Evolutionary conservation across 2,888 invertebrate species (phyloP).

Genomic region (Ypsolopha scabrella): DNA sequence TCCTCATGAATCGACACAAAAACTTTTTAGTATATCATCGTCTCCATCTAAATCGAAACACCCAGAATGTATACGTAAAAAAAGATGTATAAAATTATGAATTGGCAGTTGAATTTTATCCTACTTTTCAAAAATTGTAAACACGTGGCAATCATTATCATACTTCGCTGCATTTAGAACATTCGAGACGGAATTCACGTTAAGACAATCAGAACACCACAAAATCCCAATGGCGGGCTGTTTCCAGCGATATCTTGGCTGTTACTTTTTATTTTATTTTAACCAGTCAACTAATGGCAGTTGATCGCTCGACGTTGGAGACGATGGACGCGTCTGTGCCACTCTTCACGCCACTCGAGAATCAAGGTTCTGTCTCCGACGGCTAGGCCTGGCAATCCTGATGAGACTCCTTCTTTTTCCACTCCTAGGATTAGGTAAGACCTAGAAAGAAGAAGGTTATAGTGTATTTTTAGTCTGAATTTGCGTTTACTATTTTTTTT

Average conservation of each 20-base stretch:
- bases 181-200: background rate
- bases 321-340: conserved; percentile 93
- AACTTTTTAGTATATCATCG: conserved; percentile 1
- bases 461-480: too few species aligned
- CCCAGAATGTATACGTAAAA: background rate
- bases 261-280: background rate
- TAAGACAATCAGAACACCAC: background rate
- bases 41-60: background rate
- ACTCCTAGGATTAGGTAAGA: conserved; percentile 94
- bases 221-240: background rate
- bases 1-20: background rate
- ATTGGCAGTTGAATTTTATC: background rate
- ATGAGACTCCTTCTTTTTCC: conserved; percentile 81
- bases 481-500: too few species aligned
- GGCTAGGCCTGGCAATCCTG: conserved; percentile 79
- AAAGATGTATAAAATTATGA: background rate
- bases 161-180: background rate
- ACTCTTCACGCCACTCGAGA: conserved; percentile 96
- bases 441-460: conserved; percentile 50
- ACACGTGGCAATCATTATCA: background rate
- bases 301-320: conserved; percentile 87
- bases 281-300: conserved; percentile 59
- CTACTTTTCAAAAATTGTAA: background rate
- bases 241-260: background rate
- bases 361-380: conserved; percentile 92